Evolutionary conservation across 92 coral and sea anemone genomes (phyloP), one percentile per base, ranked within the genome.

Genomic region (Diadumene lineata): DNA sequence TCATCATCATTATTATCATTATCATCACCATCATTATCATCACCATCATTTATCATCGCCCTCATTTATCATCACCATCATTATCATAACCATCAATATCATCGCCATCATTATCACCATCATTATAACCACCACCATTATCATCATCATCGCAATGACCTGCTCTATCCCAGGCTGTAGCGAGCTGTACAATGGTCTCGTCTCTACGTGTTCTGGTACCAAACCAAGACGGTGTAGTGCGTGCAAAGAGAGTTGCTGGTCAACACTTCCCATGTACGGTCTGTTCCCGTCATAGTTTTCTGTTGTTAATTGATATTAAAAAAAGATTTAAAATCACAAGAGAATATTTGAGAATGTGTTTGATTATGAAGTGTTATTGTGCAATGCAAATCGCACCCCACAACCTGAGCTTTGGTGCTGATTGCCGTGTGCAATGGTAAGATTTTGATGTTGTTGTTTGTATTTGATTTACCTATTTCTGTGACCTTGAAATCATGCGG

Each of bases 141-240:
- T 53, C 21, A 53, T 15, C 60, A 53, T 53, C 60, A 53, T 58
- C 31, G 17, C 26, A 7, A 58, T 9, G 9, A 88, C 96, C 87
- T 93, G 98, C 64, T 90, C 96, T 17, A 93, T 88, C 32, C 82
- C 80, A 26, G 98, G 98, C 77, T 88, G 96, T 75, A 90, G 68
- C 56, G 86, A 82, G 33, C 86, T 87, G 70, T 82, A 87, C 60
- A 93, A 81, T 16, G 92, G 86, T 64, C 98, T 79, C 32, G 98
- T 87, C 73, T 93, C 98, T 22, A 93, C 90, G 84, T 93, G 93
- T 70, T 93, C 98, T 30, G 98, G 98, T 13, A 89, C 91, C 73
- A 89, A 43, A 19, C 88, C 86, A 62, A 76, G 64, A 50, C 43
- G 56, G 87, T 93, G 86, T 6, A 93, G 79, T 56, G 92, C 85